Evolutionary conservation across 2,797 vertebrate species (phyloP).

Genomic region (Lithobates pipiens): DNA sequence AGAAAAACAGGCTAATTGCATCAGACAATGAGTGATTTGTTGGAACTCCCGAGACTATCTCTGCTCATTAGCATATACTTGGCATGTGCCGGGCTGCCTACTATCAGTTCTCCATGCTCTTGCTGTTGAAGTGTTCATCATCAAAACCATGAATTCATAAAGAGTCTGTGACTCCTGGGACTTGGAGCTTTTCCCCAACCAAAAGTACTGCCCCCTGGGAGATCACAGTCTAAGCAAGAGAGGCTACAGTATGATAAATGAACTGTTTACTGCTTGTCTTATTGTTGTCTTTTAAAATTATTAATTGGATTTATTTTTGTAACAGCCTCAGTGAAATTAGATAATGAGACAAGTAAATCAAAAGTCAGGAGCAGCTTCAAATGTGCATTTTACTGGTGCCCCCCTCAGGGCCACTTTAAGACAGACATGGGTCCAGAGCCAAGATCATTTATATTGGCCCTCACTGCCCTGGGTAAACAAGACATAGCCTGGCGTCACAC

Average conservation of each 20-base stretch:
- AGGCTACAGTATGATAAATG: slow-evolving; percentile 66
- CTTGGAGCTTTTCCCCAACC: slow-evolving; percentile 54
- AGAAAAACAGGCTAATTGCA: slow-evolving; percentile 71
- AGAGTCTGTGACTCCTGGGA: slow-evolving; percentile 65
- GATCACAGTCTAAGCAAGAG: slow-evolving; percentile 62
- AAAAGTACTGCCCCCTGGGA: slow-evolving; percentile 58
- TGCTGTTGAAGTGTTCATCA: slow-evolving; percentile 64
- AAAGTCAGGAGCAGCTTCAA: slow-evolving; percentile 56
- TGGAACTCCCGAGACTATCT: slow-evolving; percentile 67
- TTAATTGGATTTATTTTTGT: slow-evolving; percentile 67
- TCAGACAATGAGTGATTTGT: slow-evolving; percentile 69
- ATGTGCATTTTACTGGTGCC: neutral
- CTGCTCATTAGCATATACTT: slow-evolving; percentile 68
- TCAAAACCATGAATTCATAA: slow-evolving; percentile 63
- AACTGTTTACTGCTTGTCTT: slow-evolving; percentile 64
- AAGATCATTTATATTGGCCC: no score
- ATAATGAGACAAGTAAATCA: slow-evolving; percentile 57
- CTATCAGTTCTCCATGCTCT: slow-evolving; percentile 66
- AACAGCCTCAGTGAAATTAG: slow-evolving; percentile 60
- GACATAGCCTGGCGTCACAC: no score
- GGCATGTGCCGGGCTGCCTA: slow-evolving; percentile 68
- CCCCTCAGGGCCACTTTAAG: neutral
- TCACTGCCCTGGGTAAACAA: no score
- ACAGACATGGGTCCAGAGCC: no score
- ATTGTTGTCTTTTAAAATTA: slow-evolving; percentile 65